A percentile compares a stretch with the other conserved stretches of the same genome.
Conservation (phyloP, 2,888 invertebrate species). For the Acholoe squamosa region DNA sequence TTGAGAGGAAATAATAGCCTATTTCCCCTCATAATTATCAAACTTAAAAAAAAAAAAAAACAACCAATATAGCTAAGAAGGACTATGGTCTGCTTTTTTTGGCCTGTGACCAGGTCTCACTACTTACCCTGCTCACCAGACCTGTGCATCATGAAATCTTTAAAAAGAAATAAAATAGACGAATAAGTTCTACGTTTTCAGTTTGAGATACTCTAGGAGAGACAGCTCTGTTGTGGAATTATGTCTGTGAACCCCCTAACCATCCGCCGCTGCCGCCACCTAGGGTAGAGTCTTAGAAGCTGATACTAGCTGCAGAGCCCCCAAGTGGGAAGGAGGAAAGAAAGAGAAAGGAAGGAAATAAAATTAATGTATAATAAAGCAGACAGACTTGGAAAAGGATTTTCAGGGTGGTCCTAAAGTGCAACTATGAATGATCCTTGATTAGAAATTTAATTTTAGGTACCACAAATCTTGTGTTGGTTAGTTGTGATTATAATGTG, state of each 20-base stretch:
- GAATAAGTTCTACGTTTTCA: slow-evolving; percentile 48
- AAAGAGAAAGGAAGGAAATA: neutral
- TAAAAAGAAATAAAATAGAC: slow-evolving; percentile 58
- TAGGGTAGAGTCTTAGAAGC: neutral
- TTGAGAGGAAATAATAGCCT: neutral
- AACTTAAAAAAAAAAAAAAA: slow-evolving; percentile 1
- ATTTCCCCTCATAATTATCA: slow-evolving; percentile 14
- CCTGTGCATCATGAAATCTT: slow-evolving; percentile 62
- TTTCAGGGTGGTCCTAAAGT: neutral
- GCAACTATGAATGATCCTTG: neutral
- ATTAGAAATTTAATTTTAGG: neutral
- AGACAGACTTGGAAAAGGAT: neutral
- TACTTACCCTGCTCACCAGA: slow-evolving; percentile 61
- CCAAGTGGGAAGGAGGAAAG: neutral
- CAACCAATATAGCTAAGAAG: neutral
- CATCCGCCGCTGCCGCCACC: neutral
- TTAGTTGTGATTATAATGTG: neutral
- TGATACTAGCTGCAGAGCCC: neutral
- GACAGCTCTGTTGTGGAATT: neutral
- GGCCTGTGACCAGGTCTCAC: slow-evolving; percentile 36
- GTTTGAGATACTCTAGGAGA: neutral
- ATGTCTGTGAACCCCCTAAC: slow-evolving; percentile 3
- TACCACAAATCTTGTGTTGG: too few species aligned
- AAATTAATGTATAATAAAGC: slow-evolving; percentile 10
- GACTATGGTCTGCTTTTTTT: slow-evolving; percentile 14